These are phyloP conservation scores for Stratiomys singularior DNA, from an alignment of 2,888 invertebrate genomes.

Conservation along the genomic window DNA sequence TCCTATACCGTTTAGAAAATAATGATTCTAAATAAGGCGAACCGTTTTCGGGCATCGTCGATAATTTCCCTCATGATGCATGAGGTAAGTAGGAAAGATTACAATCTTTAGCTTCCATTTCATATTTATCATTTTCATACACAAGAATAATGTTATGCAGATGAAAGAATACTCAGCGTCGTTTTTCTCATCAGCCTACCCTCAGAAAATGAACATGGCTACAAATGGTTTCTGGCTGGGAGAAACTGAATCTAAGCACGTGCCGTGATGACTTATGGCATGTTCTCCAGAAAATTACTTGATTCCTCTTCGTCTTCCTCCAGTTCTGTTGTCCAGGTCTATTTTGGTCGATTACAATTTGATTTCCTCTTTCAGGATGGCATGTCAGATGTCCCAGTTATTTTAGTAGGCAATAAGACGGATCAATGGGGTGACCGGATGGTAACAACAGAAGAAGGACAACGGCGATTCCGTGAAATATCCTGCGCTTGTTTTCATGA, in stretches of 20 bases:
- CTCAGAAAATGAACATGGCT: no score
- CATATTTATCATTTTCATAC: no score
- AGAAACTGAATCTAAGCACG: neutral
- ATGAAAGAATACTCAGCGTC: no score
- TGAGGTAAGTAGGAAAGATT: no score
- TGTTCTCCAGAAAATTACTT: neutral
- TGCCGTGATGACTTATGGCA: neutral
- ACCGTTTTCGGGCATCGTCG: no score
- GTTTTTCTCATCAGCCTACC: no score
- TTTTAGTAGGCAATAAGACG: slow-evolving; percentile 84
- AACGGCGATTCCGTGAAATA: slow-evolving; percentile 78
- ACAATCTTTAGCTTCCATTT: no score
- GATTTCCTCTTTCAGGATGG: slow-evolving; percentile 67
- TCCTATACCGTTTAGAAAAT: no score
- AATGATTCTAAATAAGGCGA: no score
- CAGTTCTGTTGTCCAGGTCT: neutral
- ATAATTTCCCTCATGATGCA: no score
- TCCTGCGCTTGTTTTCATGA: slow-evolving; percentile 87
- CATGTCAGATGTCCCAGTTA: slow-evolving; percentile 76
- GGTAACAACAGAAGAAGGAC: slow-evolving; percentile 81
- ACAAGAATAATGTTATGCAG: no score
- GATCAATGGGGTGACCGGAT: slow-evolving; percentile 83
- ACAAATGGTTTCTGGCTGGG: no score
- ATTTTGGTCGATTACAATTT: slow-evolving; percentile 9
- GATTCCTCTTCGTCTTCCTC: neutral